Conservation (phyloP, 2,113 vertebrate genomes). For the Tursiops truncatus region DNA sequence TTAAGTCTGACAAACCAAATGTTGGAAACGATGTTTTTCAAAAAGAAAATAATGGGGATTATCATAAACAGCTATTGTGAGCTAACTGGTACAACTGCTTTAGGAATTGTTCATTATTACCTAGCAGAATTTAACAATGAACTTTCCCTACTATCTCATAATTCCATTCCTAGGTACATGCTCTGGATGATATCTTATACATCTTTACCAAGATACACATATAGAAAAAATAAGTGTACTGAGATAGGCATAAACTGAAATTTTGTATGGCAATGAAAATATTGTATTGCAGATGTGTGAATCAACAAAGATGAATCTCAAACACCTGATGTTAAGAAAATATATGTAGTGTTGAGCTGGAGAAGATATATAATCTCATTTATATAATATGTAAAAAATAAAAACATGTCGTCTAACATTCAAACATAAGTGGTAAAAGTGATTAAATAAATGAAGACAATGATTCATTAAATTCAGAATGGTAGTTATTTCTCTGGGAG, state of each 20-base stretch:
- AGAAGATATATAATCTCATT: neutral
- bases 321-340: neutral
- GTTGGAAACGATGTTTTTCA: neutral
- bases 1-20: neutral
- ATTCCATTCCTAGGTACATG: neutral
- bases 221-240: neutral
- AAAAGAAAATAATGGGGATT: neutral
- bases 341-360: neutral
- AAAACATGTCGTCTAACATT: neutral
- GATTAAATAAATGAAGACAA: neutral
- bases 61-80: neutral
- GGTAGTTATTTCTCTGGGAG: neutral
- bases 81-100: neutral
- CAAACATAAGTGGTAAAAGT: neutral
- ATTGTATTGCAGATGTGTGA: neutral
- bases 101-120: neutral
- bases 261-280: neutral
- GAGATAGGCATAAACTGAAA: neutral
- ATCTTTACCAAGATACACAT: neutral
- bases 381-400: neutral
- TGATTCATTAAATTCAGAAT: neutral
- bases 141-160: neutral
- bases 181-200: neutral
- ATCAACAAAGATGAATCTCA: neutral
- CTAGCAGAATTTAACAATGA: neutral